A percentile compares a stretch with the other conserved stretches of the same genome.
phyloP scores from a whole-genome alignment of 2,797 vertebrate species.

The Distichodus sexfasciatus region DNA sequence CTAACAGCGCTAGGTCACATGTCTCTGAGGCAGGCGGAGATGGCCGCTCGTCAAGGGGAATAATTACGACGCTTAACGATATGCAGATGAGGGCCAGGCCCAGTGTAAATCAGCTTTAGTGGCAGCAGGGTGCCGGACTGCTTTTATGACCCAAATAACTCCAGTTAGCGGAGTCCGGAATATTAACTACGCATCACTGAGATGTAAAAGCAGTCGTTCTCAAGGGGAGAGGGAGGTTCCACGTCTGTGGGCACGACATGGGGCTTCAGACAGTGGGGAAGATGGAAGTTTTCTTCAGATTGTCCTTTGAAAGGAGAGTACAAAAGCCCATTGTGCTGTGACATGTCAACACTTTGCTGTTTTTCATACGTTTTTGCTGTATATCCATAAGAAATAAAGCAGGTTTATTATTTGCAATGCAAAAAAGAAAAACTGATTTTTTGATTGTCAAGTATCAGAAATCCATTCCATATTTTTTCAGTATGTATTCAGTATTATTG shows the following conservation, averaged over 20 bases:
- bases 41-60: constrained; percentile 82
- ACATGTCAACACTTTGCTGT: no score
- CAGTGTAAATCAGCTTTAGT: constrained; percentile 95
- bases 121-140: constrained; percentile 70
- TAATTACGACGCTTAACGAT: constrained; percentile 86
- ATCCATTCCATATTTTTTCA: no score
- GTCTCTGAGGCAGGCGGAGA: constrained; percentile 77
- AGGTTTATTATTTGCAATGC: no score
- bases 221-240: neutral
- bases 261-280: neutral
- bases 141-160: constrained; percentile 64
- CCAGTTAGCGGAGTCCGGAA: constrained; percentile 59
- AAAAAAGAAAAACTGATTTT: no score
- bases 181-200: constrained; percentile 44
- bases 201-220: neutral
- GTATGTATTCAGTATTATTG: no score
- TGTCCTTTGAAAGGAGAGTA: neutral
- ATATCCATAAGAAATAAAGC: no score
- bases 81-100: constrained; percentile 89
- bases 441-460: no score
- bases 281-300: neutral
- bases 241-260: neutral
- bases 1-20: constrained; percentile 72
- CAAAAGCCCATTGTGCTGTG: neutral
- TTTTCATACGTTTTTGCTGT: no score